These are phyloP conservation scores for Caenorhabditis elegans DNA, from an alignment of 1,140 invertebrate species.

Conservation along the genomic window DNA sequence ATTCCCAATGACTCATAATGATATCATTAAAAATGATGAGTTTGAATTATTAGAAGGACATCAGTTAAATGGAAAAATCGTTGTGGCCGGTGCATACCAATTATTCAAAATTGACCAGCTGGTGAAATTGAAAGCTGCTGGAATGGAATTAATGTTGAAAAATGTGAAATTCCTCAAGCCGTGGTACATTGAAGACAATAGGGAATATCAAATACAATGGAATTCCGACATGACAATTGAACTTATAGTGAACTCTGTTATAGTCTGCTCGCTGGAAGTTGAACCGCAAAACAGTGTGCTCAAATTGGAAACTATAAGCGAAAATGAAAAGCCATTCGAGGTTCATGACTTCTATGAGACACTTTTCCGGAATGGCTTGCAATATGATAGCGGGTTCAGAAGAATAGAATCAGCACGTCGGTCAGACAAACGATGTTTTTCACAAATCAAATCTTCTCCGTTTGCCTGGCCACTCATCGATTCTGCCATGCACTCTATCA, in stretches of 20 bases:
- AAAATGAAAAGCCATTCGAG: neutral
- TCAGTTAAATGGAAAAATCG: neutral
- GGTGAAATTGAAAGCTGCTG: neutral
- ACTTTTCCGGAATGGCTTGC: neutral
- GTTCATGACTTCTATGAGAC: neutral
- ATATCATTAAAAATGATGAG: constrained; percentile 8
- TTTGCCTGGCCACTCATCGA: constrained; percentile 35
- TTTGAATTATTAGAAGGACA: constrained; percentile 6
- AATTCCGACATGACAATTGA: constrained; percentile 18
- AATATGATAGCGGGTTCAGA: neutral
- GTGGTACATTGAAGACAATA: constrained; percentile 17
- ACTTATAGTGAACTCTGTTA: neutral
- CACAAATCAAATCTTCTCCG: neutral
- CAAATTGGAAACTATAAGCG: neutral
- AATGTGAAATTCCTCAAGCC: constrained; percentile 13
- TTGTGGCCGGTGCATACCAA: constrained; percentile 35
- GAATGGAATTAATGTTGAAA: neutral
- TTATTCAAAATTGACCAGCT: constrained; percentile 11
- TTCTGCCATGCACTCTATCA: constrained; percentile 27
- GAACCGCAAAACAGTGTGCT: neutral
- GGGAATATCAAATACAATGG: neutral
- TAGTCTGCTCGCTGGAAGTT: neutral
- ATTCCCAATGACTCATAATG: neutral
- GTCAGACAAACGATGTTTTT: neutral
- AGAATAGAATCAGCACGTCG: neutral